Evolutionary conservation across 2,113 vertebrate genomes (phyloP).

Genomic region (Nyctibius bracteatus): DNA sequence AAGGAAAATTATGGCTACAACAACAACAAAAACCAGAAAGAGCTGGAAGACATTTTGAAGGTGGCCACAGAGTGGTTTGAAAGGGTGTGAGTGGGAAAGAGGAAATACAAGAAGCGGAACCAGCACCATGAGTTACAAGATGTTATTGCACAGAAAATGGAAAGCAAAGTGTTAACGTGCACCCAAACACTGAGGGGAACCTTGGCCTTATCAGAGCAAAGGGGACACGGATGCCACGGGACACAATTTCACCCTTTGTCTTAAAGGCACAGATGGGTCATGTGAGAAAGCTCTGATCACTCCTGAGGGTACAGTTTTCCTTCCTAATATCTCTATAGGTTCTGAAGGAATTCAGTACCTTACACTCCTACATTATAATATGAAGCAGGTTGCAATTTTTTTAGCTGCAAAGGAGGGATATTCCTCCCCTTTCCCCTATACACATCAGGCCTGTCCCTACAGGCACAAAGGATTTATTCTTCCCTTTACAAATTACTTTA

Average conservation of each 20-base stretch:
- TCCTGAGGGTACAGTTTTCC: background rate
- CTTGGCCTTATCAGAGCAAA: background rate
- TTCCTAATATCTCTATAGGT: background rate
- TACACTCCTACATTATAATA: background rate
- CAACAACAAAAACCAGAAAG: background rate
- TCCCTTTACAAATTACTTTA: conserved; percentile 29
- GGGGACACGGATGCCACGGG: background rate
- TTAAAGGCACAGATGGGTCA: background rate
- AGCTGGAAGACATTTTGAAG: background rate
- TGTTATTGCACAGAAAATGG: background rate
- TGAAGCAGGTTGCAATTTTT: background rate
- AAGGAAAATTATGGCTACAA: background rate
- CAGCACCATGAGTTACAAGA: background rate
- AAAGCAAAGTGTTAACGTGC: background rate
- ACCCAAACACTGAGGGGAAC: background rate
- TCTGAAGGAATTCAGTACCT: background rate
- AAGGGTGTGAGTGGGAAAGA: background rate
- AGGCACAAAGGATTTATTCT: conserved; percentile 46
- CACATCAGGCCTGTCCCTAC: background rate
- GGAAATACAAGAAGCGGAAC: background rate
- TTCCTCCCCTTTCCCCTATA: background rate
- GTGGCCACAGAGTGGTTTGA: background rate
- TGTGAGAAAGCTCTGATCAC: background rate
- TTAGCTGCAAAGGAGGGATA: background rate
- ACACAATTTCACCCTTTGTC: background rate